A percentile compares a stretch with the other conserved stretches of the same genome.
Conservation (phyloP, 2,113 vertebrate species). For the Sylvia atricapilla region DNA sequence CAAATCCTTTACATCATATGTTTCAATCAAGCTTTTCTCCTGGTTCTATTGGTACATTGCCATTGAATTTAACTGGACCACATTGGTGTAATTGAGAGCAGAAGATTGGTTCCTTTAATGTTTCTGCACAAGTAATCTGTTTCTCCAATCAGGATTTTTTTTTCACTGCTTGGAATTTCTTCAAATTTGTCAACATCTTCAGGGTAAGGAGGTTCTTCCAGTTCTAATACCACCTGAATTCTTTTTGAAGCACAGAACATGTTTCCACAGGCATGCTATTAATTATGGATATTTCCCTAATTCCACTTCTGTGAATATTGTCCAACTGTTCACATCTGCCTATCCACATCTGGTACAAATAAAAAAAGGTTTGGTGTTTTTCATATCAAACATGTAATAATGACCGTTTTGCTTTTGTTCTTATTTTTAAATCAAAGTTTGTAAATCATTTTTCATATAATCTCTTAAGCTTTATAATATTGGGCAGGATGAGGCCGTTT, state of each 20-base stretch:
- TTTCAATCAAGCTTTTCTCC: background rate
- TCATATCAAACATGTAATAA: slow-evolving; percentile 16
- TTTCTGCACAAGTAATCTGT: background rate
- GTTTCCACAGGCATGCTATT: slow-evolving; percentile 45
- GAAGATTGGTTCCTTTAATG: slow-evolving; percentile 26
- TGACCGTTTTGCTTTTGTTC: slow-evolving; percentile 55
- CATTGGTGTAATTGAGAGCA: slow-evolving; percentile 3
- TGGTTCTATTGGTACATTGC: background rate
- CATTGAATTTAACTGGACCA: background rate
- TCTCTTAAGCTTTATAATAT: slow-evolving; percentile 50
- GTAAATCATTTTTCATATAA: slow-evolving; percentile 47
- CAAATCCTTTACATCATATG: background rate
- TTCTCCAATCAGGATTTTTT: background rate
- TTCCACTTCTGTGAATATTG: slow-evolving; percentile 18
- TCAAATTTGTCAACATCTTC: slow-evolving; percentile 50
- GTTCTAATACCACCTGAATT: slow-evolving; percentile 41
- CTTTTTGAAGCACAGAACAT: slow-evolving; percentile 45
- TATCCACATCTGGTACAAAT: slow-evolving; percentile 66
- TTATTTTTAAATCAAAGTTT: slow-evolving; percentile 45
- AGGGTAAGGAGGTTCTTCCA: slow-evolving; percentile 31
- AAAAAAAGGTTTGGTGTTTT: slow-evolving; percentile 1
- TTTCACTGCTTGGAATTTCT: slow-evolving; percentile 31
- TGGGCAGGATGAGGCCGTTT: slow-evolving; percentile 44
- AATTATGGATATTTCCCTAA: slow-evolving; percentile 45
- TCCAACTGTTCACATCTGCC: slow-evolving; percentile 20